A percentile compares a stretch with the other conserved stretches of the same genome.
Evolutionary conservation across 2,113 vertebrate genomes (phyloP).

Genomic region (Rafetus swinhoei): DNA sequence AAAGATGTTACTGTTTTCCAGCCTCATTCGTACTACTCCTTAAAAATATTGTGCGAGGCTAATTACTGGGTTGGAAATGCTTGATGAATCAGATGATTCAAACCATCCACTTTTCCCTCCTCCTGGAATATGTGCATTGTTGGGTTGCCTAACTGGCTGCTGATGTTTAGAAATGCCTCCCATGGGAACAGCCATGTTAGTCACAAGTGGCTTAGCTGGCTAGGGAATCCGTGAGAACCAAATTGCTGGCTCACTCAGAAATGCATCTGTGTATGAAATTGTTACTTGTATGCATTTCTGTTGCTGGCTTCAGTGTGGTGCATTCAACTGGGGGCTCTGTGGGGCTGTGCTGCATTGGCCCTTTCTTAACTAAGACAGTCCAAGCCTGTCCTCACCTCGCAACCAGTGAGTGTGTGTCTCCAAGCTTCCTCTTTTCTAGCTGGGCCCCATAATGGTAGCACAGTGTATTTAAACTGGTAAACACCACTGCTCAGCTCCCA

Average conservation of each 20-base stretch:
- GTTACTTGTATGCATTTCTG: background rate
- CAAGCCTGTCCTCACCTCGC: slow-evolving; percentile 68
- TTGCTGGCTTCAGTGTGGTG: background rate
- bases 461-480: slow-evolving; percentile 33
- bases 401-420: slow-evolving; percentile 55
- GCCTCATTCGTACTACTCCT: background rate
- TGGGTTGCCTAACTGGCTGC: background rate
- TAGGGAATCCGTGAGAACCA: slow-evolving; percentile 58
- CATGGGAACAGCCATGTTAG: slow-evolving; percentile 44
- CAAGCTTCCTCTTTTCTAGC: slow-evolving; percentile 38
- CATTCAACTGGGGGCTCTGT: slow-evolving; percentile 38
- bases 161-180: background rate
- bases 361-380: slow-evolving; percentile 53
- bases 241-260: slow-evolving; percentile 33
- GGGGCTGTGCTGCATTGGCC: background rate
- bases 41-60: background rate
- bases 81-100: slow-evolving; percentile 44
- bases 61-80: slow-evolving; percentile 37
- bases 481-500: slow-evolving; percentile 45
- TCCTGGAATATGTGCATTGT: background rate
- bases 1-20: background rate
- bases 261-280: background rate
- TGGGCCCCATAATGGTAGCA: slow-evolving; percentile 41
- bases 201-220: background rate
- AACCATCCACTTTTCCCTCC: background rate